phyloP scores from a whole-genome alignment of 2,113 vertebrate genomes.

The Malurus elegans region DNA sequence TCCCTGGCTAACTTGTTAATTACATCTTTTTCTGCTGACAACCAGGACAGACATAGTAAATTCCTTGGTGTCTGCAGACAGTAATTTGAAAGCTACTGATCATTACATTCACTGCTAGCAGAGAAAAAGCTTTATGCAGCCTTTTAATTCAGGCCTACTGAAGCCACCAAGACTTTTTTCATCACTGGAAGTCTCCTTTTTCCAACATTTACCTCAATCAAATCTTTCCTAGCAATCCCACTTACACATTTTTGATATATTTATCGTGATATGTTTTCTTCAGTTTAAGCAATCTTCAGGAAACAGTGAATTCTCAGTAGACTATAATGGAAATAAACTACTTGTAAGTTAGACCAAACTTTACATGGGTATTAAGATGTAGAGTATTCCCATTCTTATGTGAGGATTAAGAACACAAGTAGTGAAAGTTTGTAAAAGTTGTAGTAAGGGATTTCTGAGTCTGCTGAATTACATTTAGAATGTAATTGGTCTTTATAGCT shows the following conservation, averaged over 20 bases:
- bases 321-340: neutral
- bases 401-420: neutral
- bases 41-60: neutral
- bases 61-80: neutral
- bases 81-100: constrained; percentile 10
- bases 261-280: neutral
- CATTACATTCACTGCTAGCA: neutral
- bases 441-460: neutral
- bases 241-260: neutral
- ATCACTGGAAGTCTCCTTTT: neutral
- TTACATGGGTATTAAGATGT: neutral
- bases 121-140: neutral
- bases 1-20: constrained; percentile 11
- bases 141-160: neutral
- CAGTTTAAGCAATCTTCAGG: neutral
- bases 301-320: neutral
- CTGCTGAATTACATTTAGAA: constrained; percentile 29
- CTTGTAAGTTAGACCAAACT: neutral
- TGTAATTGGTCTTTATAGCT: constrained; percentile 27
- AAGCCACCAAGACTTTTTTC: neutral
- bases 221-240: neutral
- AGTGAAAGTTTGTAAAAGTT: neutral
- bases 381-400: neutral
- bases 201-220: neutral
- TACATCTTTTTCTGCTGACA: neutral